Evolutionary conservation across 2,113 vertebrate genomes (phyloP), one percentile per base, ranked within the genome.

Genomic region (Odocoileus hemionus): DNA sequence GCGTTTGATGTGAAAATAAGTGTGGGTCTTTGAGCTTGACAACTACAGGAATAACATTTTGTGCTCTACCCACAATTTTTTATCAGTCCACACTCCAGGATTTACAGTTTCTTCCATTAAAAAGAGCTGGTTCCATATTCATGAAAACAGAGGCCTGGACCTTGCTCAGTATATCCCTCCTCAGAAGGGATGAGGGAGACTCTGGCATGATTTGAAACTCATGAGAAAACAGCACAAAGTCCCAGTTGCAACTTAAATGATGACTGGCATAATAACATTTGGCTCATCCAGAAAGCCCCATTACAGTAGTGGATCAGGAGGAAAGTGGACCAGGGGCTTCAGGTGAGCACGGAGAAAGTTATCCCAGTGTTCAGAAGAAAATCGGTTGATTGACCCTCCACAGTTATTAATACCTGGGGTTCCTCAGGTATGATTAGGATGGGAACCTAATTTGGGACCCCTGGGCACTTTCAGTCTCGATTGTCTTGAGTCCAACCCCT

Each of bases 311-410:
- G 64, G 17, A 70, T 70, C 64, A 36, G n/a, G 19, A 70, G 17
- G 17, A 36, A 19, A 36, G n/a, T 70, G 64, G 9, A 21, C 19
- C 64, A 36, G n/a, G 52, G 64, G 9, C 17, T n/a, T 70, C 17
- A 21, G n/a, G n/a, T 70, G 64, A 70, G 17, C n/a, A 21, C 0
- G 1, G 9, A 36, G 17, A 21, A 70, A 36, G 17, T 21, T 70
- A 4, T 2, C 9, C 9, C 9, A 36, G 1, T 70, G n/a, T 36
- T 4, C n/a, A 21, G 21, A 67, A 36, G 4, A 36, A 70, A 36
- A 6, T 36, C 0, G 1, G 4, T 4, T 36, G n/a, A 70, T 21
- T 70, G 17, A 17, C 21, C 64, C 17, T 36, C 64, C 64, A 36
- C n/a, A 9, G 5, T 70, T 36, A 70, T 36, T 23, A 70, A 11